Evolutionary conservation across 1,140 invertebrate genomes (phyloP).

Genomic region (Nephila pilipes): DNA sequence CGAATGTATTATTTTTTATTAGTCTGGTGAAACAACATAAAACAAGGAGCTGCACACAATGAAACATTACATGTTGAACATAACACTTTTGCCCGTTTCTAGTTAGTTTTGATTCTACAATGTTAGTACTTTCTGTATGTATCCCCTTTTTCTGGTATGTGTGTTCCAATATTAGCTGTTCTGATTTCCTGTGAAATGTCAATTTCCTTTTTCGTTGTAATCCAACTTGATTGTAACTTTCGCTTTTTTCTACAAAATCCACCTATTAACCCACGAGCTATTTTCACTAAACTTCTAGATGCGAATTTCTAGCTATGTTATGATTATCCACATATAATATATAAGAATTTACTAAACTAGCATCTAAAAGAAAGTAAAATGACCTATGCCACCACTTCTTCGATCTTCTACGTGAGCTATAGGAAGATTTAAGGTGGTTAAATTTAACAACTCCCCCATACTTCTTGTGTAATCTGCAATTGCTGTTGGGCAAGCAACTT

Average conservation of each 20-base stretch:
- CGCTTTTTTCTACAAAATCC: slow-evolving; percentile 61
- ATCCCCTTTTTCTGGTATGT: slow-evolving; percentile 54
- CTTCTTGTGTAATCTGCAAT: slow-evolving; percentile 52
- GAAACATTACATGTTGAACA: no score
- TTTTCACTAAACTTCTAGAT: slow-evolving; percentile 51
- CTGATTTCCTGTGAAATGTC: slow-evolving; percentile 33
- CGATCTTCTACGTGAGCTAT: slow-evolving; percentile 40
- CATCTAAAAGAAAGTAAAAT: no score
- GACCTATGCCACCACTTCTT: slow-evolving; percentile 52
- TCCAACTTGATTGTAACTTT: slow-evolving; percentile 69
- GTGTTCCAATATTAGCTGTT: slow-evolving; percentile 55
- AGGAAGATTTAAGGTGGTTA: slow-evolving; percentile 47
- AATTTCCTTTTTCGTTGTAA: slow-evolving; percentile 59
- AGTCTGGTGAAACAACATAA: no score
- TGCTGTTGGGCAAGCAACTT: slow-evolving; percentile 51
- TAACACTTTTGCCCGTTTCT: no score
- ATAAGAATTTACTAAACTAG: no score
- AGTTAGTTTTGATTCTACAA: slow-evolving; percentile 31
- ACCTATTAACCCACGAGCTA: slow-evolving; percentile 46
- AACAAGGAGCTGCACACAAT: no score
- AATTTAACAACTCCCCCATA: slow-evolving; percentile 54
- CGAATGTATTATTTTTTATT: slow-evolving; percentile 36
- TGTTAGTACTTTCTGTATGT: slow-evolving; percentile 31
- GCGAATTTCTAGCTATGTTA: slow-evolving; percentile 61
- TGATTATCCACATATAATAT: no score